Conservation (phyloP, 2,113 vertebrate genomes). For the Cochlearius cochlearius region DNA sequence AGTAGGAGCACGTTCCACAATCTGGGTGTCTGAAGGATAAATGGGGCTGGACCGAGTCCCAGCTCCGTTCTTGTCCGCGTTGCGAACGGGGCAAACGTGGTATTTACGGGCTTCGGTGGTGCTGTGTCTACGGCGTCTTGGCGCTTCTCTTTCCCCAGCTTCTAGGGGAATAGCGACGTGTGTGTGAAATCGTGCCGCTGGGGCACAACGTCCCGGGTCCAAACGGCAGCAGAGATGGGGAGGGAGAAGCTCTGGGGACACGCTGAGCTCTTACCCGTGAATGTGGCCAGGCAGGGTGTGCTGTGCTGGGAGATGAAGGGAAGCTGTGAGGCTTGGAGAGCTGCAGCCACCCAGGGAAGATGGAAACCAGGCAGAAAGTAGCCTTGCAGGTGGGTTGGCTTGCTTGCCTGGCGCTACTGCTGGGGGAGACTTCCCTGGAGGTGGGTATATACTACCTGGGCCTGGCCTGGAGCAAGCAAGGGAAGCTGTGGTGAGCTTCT, state of each 20-base stretch:
- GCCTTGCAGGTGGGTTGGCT: background rate
- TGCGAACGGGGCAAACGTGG: background rate
- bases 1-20: slow-evolving; percentile 1
- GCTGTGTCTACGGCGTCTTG: slow-evolving; percentile 28
- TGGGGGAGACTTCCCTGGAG: background rate
- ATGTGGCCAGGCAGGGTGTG: background rate
- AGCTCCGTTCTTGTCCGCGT: background rate
- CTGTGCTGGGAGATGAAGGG: background rate
- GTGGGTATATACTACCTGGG: accelerated
- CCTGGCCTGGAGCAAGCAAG: background rate
- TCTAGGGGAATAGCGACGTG: background rate
- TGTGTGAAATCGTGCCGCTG: slow-evolving; percentile 1
- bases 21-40: slow-evolving; percentile 27
- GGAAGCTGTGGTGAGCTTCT: background rate
- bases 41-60: background rate
- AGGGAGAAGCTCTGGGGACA: background rate
- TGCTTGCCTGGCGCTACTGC: background rate
- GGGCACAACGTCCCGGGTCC: background rate
- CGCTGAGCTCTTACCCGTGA: background rate
- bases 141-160: background rate
- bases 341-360: background rate
- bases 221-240: background rate
- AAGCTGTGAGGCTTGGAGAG: background rate
- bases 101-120: background rate
- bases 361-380: background rate